Base-by-base conservation (phyloP, 92 coral and sea anemone genomes). In the Zoanthus gigantus region DNA sequence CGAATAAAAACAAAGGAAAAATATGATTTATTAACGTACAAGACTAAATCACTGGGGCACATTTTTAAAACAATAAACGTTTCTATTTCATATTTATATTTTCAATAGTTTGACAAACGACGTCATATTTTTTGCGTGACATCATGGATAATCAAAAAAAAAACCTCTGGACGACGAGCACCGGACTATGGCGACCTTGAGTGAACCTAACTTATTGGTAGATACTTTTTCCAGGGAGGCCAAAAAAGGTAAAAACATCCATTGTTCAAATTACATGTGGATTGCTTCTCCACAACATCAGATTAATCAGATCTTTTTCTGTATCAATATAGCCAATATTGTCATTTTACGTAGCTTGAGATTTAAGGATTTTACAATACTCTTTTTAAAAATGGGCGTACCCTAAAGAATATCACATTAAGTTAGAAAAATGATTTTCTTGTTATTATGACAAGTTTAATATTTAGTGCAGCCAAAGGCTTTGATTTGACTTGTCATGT, bases 241-340 rank as follows among this genome's bases (percentile, higher is more conserved):
- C 68, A 60, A 16, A 81, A 45, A 81, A 46, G 46, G 46, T 50
- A 57, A 63, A 80, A 80, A 16, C 12, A 63, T 80, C 44, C 8
- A 80, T 80, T 81, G 74, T 81, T 79, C 72, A 31, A 37, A 61
- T 31, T 9, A 69, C 71, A 37, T 71, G 84, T 79, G 72, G 84
- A 67, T 58, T 18, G 60, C 14, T 23, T 23, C 23, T 23, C 23
- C 23, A 23, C 23, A 23, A 23, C 23, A 23, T 23, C 23, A 23
- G 23, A 23, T 23, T 23, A 23, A 23, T 23, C 23, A 23, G 30
- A 5, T 63, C 6, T 8, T 58, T 17, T 15, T 63, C n/a, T 63
- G 30, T 28, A 16, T 9, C 18, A 16, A 63, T 8, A 7, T 16
- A n/a, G 29, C 5, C 2, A n/a, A 63, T 15, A 5, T 63, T 23